phyloP scores from a whole-genome alignment of 2,888 invertebrate species.

The Scelioninae gen. 2 region DNA sequence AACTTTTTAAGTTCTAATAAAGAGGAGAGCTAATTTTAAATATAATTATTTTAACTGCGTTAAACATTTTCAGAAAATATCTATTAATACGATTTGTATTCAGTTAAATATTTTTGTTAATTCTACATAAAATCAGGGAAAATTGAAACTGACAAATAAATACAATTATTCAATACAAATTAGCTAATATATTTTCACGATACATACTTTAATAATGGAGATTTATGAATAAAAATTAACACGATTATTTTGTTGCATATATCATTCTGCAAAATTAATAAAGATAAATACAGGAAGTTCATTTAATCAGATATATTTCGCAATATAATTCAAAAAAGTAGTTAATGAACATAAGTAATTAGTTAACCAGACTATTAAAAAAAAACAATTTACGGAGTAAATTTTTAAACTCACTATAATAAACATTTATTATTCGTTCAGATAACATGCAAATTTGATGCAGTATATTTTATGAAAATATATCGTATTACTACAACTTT shows the following conservation, averaged over 20 bases:
- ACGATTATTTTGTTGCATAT: neutral
- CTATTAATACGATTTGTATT: no score
- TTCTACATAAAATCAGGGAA: no score
- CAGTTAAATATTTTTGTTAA: no score
- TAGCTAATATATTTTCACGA: no score
- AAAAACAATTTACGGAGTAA: slow-evolving; percentile 41
- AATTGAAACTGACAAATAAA: no score
- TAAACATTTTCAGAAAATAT: no score
- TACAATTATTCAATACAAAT: no score
- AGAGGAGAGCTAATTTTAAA: no score
- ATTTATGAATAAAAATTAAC: neutral
- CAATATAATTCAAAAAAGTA: slow-evolving; percentile 24
- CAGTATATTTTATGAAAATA: slow-evolving; percentile 25
- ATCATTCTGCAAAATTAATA: slow-evolving; percentile 3
- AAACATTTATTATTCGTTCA: slow-evolving; percentile 40
- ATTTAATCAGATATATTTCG: slow-evolving; percentile 31
- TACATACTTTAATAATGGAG: no score
- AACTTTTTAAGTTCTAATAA: no score
- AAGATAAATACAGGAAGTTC: slow-evolving; percentile 10
- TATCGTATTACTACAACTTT: slow-evolving; percentile 15
- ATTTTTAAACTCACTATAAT: slow-evolving; percentile 21
- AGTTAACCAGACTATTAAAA: slow-evolving; percentile 23
- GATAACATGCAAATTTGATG: slow-evolving; percentile 35
- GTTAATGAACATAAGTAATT: slow-evolving; percentile 33
- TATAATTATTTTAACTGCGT: no score